Evolutionary conservation across 2,113 vertebrate genomes (phyloP), one percentile per base, ranked within the genome.

Genomic region (Uropsilus gracilis): DNA sequence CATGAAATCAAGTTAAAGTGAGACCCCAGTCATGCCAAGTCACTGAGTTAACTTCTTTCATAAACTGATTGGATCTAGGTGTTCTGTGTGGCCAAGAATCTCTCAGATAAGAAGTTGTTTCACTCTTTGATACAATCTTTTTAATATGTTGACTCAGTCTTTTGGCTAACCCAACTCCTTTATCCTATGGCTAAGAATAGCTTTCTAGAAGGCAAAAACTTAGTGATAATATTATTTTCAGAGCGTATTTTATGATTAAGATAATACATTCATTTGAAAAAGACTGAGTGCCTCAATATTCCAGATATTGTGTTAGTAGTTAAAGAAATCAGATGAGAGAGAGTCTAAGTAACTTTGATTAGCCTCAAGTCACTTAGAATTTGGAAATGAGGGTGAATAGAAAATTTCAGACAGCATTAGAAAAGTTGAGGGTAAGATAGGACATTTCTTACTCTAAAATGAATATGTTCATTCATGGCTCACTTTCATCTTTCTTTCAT

Each of bases 131-230:
- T 89, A 44, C 13, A 72, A 24, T 72, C 42, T 72, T n/a, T 96
- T 85, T 76, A 53, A 28, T 72, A n/a, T 64, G 57, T 42, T 92
- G 50, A 83, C 76, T 91, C 66, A 57, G n/a, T 81, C 83, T 89
- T 94, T 82, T 53, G 46, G 55, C 50, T 81, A 88, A n/a, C n/a
- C 80, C 22, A 90, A n/a, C 44, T 66, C 32, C 26, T 61, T 85
- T 78, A 71, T 81, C 75, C 66, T 90, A 48, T 34, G 32, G 10
- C 37, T 24, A 64, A 66, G 37, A 78, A 34, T 59, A 57, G 82
- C 34, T 48, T 95, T 24, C 22, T 80, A 84, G 48, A 89, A 89
- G 22, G 87, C 30, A 69, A 37, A 71, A 48, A 37, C 18, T 42
- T 88, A 32, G 24, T 63, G 8, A 53, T 80, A 88, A 42, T 34